Base-by-base conservation (phyloP, 2,797 vertebrate species). In the Jordanella pulchra region DNA sequence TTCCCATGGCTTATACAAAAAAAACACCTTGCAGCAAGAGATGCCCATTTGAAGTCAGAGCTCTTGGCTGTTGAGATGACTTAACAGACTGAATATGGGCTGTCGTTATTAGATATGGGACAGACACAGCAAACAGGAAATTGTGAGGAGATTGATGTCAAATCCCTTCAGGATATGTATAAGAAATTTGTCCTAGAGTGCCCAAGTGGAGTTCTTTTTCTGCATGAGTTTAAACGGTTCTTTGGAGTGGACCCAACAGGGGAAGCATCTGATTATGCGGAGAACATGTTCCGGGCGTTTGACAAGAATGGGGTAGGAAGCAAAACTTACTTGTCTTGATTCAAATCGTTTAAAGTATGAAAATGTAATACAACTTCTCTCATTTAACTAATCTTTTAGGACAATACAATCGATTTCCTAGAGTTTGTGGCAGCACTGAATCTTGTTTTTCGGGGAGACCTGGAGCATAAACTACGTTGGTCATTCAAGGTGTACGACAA, bases 141-240 rank as follows among this genome's bases (percentile, higher is more conserved):
- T 68, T 45, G 25, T 0, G 79, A 88, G 60, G 87, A 92, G 81
- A 91, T 95, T 3, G 92, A 94, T 14, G 84, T 94, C 15, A 90
- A 87, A 71, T 82, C 89, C 0, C 84, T 95, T 65, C 93, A 95
- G 87, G 92, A 93, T 25, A 94, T 95, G 93, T 94, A 94, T 39
- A 94, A 92, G 71, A 94, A 83, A 75, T 95, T 95, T 89, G 89
- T 95, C 23, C 78, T 67, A 3, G 93, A 95, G 67, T 95, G 93
- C 27, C 94, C 94, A 0, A 95, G 94, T 15, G 93, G 92, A 66
- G 75, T 89, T 0, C 87, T 95, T 45, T 93, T 93, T 56, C 78
- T 94, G 32, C 93, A 94, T 0, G 93, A 95, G 85, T 95, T 95
- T 76, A 95, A 95, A 73, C 89, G 86, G 14, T 95, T 95, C 83